Evolutionary conservation across 1,140 invertebrate species (phyloP).

Genomic region (Lordiphosa clarofinis): DNA sequence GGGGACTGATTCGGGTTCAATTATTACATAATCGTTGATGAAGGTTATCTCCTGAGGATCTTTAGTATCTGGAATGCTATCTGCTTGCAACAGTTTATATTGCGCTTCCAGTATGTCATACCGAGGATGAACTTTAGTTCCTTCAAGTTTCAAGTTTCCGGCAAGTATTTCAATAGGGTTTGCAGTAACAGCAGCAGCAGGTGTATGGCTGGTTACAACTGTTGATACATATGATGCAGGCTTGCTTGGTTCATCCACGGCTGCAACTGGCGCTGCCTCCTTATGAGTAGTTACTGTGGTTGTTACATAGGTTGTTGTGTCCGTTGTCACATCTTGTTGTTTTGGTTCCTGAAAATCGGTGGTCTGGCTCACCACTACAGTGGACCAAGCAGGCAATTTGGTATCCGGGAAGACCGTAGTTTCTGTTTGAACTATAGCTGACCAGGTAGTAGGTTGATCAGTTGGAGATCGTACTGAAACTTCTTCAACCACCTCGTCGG

Average conservation of each 20-base stretch:
- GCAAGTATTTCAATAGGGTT: slow-evolving; percentile 19
- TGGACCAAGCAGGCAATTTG: slow-evolving; percentile 52
- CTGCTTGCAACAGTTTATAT: slow-evolving; percentile 25
- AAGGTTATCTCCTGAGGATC: slow-evolving; percentile 14
- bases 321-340: slow-evolving; percentile 20
- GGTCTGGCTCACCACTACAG: slow-evolving; percentile 65
- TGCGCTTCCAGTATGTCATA: slow-evolving; percentile 32
- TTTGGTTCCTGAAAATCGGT: slow-evolving; percentile 70
- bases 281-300: slow-evolving; percentile 67
- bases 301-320: slow-evolving; percentile 60
- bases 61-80: slow-evolving; percentile 7
- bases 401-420: slow-evolving; percentile 49
- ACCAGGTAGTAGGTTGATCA: slow-evolving; percentile 76
- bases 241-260: slow-evolving; percentile 24
- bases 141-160: slow-evolving; percentile 24
- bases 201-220: slow-evolving; percentile 47
- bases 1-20: slow-evolving; percentile 62
- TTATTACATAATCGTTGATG: slow-evolving; percentile 69
- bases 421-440: slow-evolving; percentile 73
- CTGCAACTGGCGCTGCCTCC: slow-evolving; percentile 23
- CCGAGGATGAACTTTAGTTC: slow-evolving; percentile 14
- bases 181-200: not conserved
- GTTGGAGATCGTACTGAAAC: slow-evolving; percentile 61
- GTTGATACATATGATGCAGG: slow-evolving; percentile 57
- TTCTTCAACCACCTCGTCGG: slow-evolving; percentile 25